Evolutionary conservation across 2,113 vertebrate species (phyloP).

Genomic region (Silurus glanis): DNA sequence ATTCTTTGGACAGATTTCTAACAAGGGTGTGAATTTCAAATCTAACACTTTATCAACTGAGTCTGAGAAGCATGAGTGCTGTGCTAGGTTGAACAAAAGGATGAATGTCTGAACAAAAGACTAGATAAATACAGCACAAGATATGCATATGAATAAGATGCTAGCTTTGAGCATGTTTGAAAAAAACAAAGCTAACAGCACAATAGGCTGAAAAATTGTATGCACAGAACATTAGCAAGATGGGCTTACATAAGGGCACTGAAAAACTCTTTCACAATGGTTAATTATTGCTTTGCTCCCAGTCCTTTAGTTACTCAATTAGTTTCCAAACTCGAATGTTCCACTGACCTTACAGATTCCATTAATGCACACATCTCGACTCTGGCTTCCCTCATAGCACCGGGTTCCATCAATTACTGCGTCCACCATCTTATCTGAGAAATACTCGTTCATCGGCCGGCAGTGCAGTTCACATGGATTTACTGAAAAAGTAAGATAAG

Average conservation of each 20-base stretch:
- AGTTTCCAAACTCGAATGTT: background rate
- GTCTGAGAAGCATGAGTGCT: background rate
- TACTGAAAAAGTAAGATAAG: constrained; percentile 62
- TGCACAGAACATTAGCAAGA: background rate
- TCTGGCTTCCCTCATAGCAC: constrained; percentile 78
- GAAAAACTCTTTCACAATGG: background rate
- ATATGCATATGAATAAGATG: background rate
- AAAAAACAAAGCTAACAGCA: background rate
- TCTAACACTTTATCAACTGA: background rate
- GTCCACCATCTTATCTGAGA: constrained; percentile 86
- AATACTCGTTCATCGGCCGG: constrained; percentile 78
- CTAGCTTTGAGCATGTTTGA: background rate
- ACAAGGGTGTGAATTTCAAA: background rate
- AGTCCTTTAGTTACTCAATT: background rate
- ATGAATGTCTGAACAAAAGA: background rate
- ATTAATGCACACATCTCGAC: constrained; percentile 86
- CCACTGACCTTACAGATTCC: constrained; percentile 90
- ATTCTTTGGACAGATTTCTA: background rate
- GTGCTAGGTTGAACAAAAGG: background rate
- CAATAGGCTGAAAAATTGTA: background rate
- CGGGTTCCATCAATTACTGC: constrained; percentile 85
- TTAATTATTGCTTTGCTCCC: background rate
- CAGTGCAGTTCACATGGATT: constrained; percentile 94
- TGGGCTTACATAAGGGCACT: background rate
- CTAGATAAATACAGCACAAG: background rate